Evolutionary conservation across 1,140 invertebrate species (phyloP).

Genomic region (Zaprionus ornatus): DNA sequence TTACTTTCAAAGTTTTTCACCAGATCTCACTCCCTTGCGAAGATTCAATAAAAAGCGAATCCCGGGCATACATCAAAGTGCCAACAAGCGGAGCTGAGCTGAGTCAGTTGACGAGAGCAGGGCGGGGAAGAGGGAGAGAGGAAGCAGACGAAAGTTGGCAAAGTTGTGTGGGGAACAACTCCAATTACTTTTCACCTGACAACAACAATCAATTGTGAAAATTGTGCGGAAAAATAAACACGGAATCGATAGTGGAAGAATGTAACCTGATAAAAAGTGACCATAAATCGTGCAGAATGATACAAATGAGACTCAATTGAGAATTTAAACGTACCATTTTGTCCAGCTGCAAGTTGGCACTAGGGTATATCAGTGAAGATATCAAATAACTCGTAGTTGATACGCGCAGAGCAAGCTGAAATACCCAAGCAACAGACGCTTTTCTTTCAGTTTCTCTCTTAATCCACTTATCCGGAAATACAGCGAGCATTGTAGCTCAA

Average conservation of each 20-base stretch:
- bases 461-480: background rate
- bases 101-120: conserved; percentile 9
- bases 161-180: conserved; percentile 69
- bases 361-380: background rate
- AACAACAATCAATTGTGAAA: conserved; percentile 37
- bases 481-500: background rate
- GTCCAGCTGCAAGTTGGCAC: background rate
- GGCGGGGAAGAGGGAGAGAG: background rate
- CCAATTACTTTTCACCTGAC: conserved; percentile 76
- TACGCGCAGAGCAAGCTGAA: background rate
- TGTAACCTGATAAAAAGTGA: conserved; percentile 1
- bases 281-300: background rate
- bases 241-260: conserved; percentile 9
- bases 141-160: conserved; percentile 36
- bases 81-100: conserved; percentile 49
- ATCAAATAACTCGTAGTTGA: background rate
- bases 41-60: conserved; percentile 44
- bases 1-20: conserved; percentile 54
- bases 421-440: background rate
- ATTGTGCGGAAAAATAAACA: conserved; percentile 7
- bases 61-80: conserved; percentile 73
- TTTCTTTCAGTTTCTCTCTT: background rate
- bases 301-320: background rate
- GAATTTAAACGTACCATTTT: background rate
- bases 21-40: conserved; percentile 43